phyloP scores from a whole-genome alignment of 2,113 vertebrate species.

The Athene noctua region DNA sequence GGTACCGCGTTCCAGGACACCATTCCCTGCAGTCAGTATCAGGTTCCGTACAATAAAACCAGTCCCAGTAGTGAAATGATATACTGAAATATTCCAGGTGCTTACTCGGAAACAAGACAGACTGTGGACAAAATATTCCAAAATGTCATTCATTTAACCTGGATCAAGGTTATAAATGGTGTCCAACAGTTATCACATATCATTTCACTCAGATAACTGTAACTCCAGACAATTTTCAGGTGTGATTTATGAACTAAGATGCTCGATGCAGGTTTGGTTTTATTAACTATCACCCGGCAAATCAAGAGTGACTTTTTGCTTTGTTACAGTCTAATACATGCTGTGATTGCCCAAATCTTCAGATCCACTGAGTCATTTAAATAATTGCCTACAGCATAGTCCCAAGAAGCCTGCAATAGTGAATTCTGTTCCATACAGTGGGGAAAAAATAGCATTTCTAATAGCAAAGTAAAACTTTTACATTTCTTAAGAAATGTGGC shows the following conservation, averaged over 20 bases:
- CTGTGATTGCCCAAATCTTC: not conserved
- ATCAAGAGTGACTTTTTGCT: not conserved
- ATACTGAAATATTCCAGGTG: not conserved
- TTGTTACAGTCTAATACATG: not conserved
- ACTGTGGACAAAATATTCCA: not conserved
- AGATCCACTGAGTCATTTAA: constrained; percentile 18
- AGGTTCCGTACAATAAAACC: not conserved
- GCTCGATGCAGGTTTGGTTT: not conserved
- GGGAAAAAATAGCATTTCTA: constrained; percentile 32
- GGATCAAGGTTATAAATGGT: not conserved
- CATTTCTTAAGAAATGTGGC: not conserved
- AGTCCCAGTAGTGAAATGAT: not conserved
- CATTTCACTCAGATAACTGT: not conserved
- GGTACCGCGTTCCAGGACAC: not conserved
- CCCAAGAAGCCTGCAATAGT: not conserved
- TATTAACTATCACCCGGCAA: not conserved
- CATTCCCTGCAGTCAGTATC: not conserved
- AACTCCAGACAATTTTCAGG: not conserved
- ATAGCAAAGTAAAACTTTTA: not conserved
- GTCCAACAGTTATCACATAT: not conserved
- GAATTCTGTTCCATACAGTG: not conserved
- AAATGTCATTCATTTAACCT: not conserved
- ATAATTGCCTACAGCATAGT: constrained; percentile 25
- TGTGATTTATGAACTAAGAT: not conserved
- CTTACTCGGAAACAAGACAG: not conserved